Conservation (phyloP, 2,797 vertebrate species). For the Varecia variegata region DNA sequence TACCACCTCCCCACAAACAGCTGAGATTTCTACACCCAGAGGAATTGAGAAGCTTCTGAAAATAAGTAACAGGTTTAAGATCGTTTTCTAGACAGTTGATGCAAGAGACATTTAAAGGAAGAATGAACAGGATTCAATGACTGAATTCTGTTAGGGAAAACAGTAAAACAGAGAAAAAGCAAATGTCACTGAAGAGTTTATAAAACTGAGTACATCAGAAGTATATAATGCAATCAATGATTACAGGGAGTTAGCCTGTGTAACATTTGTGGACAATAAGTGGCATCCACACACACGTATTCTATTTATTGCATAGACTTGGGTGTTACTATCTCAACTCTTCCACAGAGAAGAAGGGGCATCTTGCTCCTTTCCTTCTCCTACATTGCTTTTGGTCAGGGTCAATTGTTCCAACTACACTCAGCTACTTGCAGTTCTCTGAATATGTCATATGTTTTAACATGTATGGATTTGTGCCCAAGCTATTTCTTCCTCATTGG, state of each 20-base stretch:
- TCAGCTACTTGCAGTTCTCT: background rate
- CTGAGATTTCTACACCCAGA: background rate
- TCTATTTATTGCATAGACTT: background rate
- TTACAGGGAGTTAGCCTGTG: background rate
- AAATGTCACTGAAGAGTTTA: background rate
- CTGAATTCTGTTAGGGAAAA: background rate
- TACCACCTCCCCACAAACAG: background rate
- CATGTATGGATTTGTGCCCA: background rate
- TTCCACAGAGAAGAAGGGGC: background rate
- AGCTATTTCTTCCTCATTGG: background rate
- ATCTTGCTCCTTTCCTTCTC: background rate
- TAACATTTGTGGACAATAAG: background rate
- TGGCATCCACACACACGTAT: rapidly evolving
- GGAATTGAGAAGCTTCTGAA: background rate
- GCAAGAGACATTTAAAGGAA: background rate
- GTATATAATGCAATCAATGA: background rate
- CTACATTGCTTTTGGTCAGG: background rate
- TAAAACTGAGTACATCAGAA: background rate
- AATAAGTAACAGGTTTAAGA: background rate
- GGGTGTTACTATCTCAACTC: background rate
- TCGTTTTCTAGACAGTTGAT: background rate
- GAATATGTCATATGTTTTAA: background rate
- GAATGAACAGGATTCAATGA: background rate
- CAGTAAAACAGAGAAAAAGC: background rate
- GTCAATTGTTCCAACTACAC: background rate